These are phyloP conservation scores for Psix sp. DNA, from an alignment of 1,140 invertebrate species.

Conservation along the genomic window DNA sequence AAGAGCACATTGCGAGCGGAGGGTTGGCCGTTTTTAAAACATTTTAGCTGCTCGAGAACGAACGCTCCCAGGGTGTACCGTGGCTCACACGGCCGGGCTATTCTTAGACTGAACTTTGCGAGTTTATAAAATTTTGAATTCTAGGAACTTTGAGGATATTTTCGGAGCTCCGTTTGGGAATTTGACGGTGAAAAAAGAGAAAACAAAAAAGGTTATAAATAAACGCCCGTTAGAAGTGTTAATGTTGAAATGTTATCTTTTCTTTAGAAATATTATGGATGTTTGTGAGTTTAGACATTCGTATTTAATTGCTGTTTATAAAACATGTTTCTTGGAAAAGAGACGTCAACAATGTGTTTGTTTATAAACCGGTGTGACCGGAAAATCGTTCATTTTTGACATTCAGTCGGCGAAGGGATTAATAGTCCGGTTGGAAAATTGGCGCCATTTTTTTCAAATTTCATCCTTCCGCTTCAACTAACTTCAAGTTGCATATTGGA, in stretches of 20 bases:
- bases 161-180: constrained; percentile 12
- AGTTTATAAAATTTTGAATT: constrained; percentile 38
- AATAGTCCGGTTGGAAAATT: no score
- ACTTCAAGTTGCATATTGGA: no score
- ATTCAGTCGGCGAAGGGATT: no score
- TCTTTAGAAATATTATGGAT: neutral
- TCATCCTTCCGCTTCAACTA: no score
- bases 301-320: no score
- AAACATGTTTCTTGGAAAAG: no score
- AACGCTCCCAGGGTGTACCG: constrained; percentile 5
- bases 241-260: neutral
- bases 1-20: constrained; percentile 26
- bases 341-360: no score
- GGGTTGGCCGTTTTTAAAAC: constrained; percentile 38
- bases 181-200: neutral
- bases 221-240: constrained; percentile 8
- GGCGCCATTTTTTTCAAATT: no score
- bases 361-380: no score
- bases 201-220: constrained; percentile 3
- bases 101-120: constrained; percentile 28
- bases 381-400: no score
- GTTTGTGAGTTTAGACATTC: no score
- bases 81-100: constrained; percentile 7
- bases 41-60: constrained; percentile 4
- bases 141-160: constrained; percentile 32